Evolutionary conservation across 2,797 vertebrate species (phyloP).

Genomic region (Falco cherrug): DNA sequence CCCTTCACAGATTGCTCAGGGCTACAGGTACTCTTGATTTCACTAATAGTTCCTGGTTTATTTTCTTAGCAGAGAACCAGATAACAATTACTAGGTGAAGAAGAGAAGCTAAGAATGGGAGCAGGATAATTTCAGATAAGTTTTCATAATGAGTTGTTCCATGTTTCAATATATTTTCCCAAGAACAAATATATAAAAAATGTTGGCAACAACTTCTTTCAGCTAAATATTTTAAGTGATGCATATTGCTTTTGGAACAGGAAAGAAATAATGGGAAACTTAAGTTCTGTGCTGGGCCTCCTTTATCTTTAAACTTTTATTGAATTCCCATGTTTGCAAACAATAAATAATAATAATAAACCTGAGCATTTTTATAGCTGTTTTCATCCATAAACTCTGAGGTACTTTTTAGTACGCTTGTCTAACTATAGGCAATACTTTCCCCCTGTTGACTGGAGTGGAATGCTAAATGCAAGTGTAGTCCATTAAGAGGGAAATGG

Average conservation of each 20-base stretch:
- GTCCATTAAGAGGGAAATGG: conserved; percentile 60
- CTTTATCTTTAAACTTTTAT: conserved; percentile 38
- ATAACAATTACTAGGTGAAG: not conserved
- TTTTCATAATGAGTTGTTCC: not conserved
- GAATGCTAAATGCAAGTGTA: conserved; percentile 47
- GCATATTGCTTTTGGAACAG: not conserved
- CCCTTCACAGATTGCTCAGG: not conserved
- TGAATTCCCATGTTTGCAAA: conserved; percentile 42
- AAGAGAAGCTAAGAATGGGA: not conserved
- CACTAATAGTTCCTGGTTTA: not conserved
- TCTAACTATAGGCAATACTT: conserved; percentile 36
- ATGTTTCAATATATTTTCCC: not conserved
- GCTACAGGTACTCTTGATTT: not conserved
- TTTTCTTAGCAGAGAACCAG: not conserved
- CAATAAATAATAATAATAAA: conserved; percentile 67
- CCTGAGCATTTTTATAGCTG: conserved; percentile 48
- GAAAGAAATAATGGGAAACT: conserved; percentile 19
- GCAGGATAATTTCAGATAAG: not conserved
- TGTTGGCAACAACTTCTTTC: not conserved
- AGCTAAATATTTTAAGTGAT: conserved; percentile 3
- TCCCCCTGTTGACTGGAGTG: conserved; percentile 17
- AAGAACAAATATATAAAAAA: not conserved
- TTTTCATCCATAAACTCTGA: conserved; percentile 48
- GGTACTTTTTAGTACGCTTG: conserved; percentile 11
- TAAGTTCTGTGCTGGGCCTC: not conserved